These are phyloP conservation scores for Phoxinus dragarum DNA, from an alignment of 2,797 vertebrate species.

Conservation along the genomic window DNA sequence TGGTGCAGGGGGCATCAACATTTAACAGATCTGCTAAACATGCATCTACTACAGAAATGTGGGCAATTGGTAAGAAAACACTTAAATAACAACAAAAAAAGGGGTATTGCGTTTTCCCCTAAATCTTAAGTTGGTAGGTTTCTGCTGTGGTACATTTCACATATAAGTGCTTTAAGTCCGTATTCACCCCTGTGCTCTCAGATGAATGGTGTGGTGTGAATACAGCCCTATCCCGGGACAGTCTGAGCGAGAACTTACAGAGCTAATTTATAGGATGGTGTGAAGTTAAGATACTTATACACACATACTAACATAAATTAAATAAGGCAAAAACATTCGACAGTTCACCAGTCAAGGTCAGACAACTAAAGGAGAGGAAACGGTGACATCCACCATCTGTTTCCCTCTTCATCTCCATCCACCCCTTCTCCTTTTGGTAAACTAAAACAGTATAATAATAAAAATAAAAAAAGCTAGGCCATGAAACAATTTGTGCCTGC, in stretches of 20 bases:
- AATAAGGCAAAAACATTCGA: conserved; percentile 35
- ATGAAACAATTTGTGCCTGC: conserved; percentile 14
- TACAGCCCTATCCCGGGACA: conserved; percentile 1
- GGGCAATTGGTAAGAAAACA: conserved; percentile 18
- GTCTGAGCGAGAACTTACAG: neutral
- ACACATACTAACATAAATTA: conserved; percentile 12
- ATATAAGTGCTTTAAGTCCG: conserved; percentile 25
- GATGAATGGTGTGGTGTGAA: neutral
- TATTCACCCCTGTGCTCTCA: conserved; percentile 38
- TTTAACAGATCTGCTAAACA: conserved; percentile 16
- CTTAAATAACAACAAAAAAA: conserved; percentile 14
- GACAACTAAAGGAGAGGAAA: conserved; percentile 28
- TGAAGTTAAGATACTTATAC: conserved; percentile 5
- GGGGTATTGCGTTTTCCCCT: conserved; percentile 21
- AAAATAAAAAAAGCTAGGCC: neutral
- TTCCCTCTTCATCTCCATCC: conserved; percentile 34
- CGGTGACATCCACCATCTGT: conserved; percentile 36
- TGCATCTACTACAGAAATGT: conserved; percentile 22
- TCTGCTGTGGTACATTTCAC: conserved; percentile 10
- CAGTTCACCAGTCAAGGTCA: conserved; percentile 33
- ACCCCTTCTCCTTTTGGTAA: conserved; percentile 36
- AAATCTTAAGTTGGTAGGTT: neutral
- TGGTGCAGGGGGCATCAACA: conserved; percentile 20
- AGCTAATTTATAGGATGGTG: conserved; percentile 21
- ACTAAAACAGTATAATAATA: conserved; percentile 1